A percentile compares a stretch with the other conserved stretches of the same genome.
Evolutionary conservation across 2,797 vertebrate genomes (phyloP).

Genomic region (Melanotaenia boesemani): DNA sequence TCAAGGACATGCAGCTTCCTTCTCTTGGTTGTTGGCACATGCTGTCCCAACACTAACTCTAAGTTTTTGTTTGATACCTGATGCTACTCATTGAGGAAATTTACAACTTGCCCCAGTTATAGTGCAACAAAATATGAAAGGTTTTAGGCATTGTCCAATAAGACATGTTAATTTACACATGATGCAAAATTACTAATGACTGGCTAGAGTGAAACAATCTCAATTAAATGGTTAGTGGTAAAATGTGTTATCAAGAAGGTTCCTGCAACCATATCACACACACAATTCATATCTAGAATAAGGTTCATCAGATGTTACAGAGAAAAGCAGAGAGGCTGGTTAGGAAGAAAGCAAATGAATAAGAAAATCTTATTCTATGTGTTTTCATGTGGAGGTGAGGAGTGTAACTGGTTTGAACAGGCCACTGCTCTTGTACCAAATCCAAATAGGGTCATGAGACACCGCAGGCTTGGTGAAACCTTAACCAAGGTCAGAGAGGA

Average conservation of each 20-base stretch:
- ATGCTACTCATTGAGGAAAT: slow-evolving; percentile 23
- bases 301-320: not conserved
- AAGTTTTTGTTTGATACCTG: slow-evolving; percentile 36
- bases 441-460: slow-evolving; percentile 77
- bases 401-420: slow-evolving; percentile 67
- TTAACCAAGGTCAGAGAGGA: slow-evolving; percentile 81
- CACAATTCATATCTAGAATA: slow-evolving; percentile 8
- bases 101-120: slow-evolving; percentile 10
- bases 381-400: slow-evolving; percentile 50
- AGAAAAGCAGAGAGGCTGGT: not conserved
- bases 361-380: slow-evolving; percentile 19
- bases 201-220: not conserved
- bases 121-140: not conserved
- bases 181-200: slow-evolving; percentile 7
- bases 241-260: slow-evolving; percentile 4
- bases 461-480: slow-evolving; percentile 76
- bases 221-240: not conserved
- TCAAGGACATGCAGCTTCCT: slow-evolving; percentile 46
- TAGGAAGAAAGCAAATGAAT: slow-evolving; percentile 6
- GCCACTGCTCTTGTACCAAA: slow-evolving; percentile 61
- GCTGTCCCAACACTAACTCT: slow-evolving; percentile 41
- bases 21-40: slow-evolving; percentile 40
- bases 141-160: not conserved
- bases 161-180: slow-evolving; percentile 10
- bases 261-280: not conserved